A percentile compares a stretch with the other conserved stretches of the same genome.
phyloP scores from a whole-genome alignment of 2,797 vertebrate genomes.

The Channallabes apus region DNA sequence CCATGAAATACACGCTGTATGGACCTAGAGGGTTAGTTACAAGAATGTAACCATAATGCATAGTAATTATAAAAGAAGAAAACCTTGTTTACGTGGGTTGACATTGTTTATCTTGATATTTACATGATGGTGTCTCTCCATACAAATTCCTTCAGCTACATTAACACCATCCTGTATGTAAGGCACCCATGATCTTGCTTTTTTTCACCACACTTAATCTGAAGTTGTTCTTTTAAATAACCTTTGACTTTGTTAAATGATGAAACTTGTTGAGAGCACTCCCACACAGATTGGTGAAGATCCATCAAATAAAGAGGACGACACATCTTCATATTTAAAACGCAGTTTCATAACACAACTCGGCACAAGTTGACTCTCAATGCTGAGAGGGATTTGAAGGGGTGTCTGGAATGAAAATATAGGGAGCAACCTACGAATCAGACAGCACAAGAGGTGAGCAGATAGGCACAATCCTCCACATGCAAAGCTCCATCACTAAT shows the following conservation, averaged over 20 bases:
- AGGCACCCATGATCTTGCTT: neutral
- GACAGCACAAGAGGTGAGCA: slow-evolving; percentile 17
- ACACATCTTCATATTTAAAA: slow-evolving; percentile 28
- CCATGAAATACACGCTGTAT: neutral
- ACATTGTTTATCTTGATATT: neutral
- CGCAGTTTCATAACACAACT: slow-evolving; percentile 23
- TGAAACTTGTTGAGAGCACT: slow-evolving; percentile 36
- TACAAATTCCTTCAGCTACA: slow-evolving; percentile 4
- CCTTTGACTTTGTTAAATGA: slow-evolving; percentile 1
- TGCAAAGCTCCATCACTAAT: slow-evolving; percentile 30
- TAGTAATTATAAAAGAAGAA: neutral
- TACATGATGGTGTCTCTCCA: neutral
- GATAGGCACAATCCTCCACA: slow-evolving; percentile 7
- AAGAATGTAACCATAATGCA: neutral
- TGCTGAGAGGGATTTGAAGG: slow-evolving; percentile 18
- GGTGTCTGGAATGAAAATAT: neutral
- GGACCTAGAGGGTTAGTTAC: neutral
- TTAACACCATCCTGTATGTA: neutral
- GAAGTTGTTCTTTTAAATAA: slow-evolving; percentile 10
- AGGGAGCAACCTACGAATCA: neutral
- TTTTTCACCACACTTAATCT: neutral
- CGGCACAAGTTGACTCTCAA: slow-evolving; percentile 29
- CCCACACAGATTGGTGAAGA: neutral
- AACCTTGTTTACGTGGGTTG: neutral
- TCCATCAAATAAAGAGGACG: slow-evolving; percentile 28